Evolutionary conservation across 2,888 invertebrate species (phyloP), one percentile per base, ranked within the genome.

Genomic region (Piscicola geometra): DNA sequence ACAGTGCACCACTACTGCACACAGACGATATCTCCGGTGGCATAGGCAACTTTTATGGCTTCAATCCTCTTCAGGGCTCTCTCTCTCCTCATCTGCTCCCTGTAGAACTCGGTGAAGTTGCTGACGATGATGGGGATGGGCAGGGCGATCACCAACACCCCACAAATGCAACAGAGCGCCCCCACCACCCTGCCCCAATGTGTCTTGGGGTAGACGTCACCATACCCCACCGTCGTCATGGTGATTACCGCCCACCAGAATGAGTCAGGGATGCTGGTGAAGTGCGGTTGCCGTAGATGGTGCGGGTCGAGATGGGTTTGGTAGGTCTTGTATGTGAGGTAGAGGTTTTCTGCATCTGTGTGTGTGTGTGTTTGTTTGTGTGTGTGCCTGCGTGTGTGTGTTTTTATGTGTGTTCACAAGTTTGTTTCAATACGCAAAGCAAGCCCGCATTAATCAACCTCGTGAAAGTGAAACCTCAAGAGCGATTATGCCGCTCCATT

Each of bases 121-220:
- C 97, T 97, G 90, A 99, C 99, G 89, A 99, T 98, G 90, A 99
- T 98, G 88, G 98, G 98, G 91, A 99, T 98, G 90, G 98, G 98
- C 90, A 99, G 92, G 90, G 98, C 98, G 91, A 99, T 94, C 90
- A 98, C 98, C 91, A 99, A 91, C 88, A 99, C 98, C 89, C 99
- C 99, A 91, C 97, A 98, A 89, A 99, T 94, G 91, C 97, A 98
- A 91, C 98, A 98, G 89, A 97, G 94, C 89, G 94, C 93, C 90
- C 98, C 99, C 89, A 99, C 97, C 89, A 98, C 91, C 90, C 97
- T 98, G 89, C 99, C 99, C 89, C 96, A 91, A 86, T 93, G 91
- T 86, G 98, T 97, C 86, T 92, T 94, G 87, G 98, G 94, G 88
- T 91, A 92, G 88, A 94, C 93, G 89, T 94, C 98, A 88, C 98